Base-by-base conservation (phyloP, 2,888 invertebrate genomes). In the Sinohyriopsis cumingii region DNA sequence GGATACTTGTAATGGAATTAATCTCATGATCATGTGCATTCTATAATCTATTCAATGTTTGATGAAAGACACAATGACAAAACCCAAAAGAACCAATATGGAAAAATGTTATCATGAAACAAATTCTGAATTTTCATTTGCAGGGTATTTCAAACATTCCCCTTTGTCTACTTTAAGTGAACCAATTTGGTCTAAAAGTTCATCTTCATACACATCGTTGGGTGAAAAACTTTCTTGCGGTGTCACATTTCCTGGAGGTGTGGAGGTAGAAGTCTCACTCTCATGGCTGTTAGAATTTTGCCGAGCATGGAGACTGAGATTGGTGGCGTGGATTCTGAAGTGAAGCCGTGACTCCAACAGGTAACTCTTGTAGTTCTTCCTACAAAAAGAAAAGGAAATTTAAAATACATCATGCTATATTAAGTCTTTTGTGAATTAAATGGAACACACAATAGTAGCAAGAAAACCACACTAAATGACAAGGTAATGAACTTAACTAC, bases 281-380 rank as follows among this genome's bases (percentile, higher is more conserved):
- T 54, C 24, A 33, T 67, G 67, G n/a, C 65, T 69, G 18, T 78
- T 70, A 55, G 77, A 76, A 15, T 67, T 71, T 19, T 66, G 33
- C 45, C 69, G 61, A 22, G 77, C 60, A 54, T 78, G 77, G 25
- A 87, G 73, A 67, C 83, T 82, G 45, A 86, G 76, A 45, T 82
- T 75, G 6, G 87, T 86, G 12, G 95, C 94, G 88, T 97, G 96
- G 78, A 97, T 94, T 81, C 95, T 93, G 90, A 97, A 97, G 89
- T 96, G 96, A 24, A 97, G 92, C 57, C 97, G 92, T 0, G 96
- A 96, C 88, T 97, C 97, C 80, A 97, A 90, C 0, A 94, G 93
- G 89, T 96, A 97, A 5, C 95, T 95, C 18, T 95, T 95, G 89
- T 94, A 96, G 87, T 95, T 95, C 91, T 95, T 95, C 90, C 96